These are phyloP conservation scores for Chrosomus eos DNA, from an alignment of 2,797 vertebrate genomes.

Conservation along the genomic window DNA sequence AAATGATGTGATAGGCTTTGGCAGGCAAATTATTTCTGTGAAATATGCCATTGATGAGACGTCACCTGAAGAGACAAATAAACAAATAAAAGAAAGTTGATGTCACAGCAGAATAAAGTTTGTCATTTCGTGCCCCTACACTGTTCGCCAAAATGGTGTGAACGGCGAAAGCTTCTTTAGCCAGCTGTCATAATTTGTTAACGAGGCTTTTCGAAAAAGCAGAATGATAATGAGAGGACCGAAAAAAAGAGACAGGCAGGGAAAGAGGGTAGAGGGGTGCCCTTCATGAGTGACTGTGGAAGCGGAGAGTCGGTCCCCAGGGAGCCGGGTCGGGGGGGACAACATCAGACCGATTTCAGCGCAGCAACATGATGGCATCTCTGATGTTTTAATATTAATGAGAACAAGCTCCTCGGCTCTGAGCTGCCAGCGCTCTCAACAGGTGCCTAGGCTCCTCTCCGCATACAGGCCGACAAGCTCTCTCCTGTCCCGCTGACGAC, in stretches of 20 bases:
- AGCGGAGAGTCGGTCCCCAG: conserved; percentile 75
- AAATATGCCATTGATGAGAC: conserved; percentile 45
- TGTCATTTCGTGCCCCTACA: conserved; percentile 61
- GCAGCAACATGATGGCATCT: conserved; percentile 85
- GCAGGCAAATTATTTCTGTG: conserved; percentile 44
- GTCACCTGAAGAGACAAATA: conserved; percentile 52
- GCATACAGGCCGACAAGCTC: conserved; percentile 29
- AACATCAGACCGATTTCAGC: conserved; percentile 88
- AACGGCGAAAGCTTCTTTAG: conserved; percentile 78
- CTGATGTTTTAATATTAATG: conserved; percentile 89
- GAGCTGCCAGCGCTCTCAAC: conserved; percentile 50
- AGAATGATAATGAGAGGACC: conserved; percentile 72
- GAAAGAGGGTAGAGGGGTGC: conserved; percentile 65
- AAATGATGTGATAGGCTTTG: conserved; percentile 46
- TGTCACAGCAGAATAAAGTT: conserved; percentile 47
- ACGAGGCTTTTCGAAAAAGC: conserved; percentile 78
- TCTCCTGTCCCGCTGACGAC: conserved; percentile 44
- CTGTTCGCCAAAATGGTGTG: conserved; percentile 80
- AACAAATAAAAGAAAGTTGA: conserved; percentile 21
- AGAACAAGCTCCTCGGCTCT: conserved; percentile 53
- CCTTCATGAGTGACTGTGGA: conserved; percentile 76
- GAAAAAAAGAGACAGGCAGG: conserved; percentile 69
- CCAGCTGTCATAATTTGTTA: conserved; percentile 89
- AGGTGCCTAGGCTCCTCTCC: conserved; percentile 53
- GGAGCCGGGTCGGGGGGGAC: conserved; percentile 74